Percentiles rank a stretch among this genome's conserved stretches.
These are phyloP conservation scores for Heterodera filipjevi DNA, from an alignment of 2,888 invertebrate species.

Conservation along the genomic window DNA sequence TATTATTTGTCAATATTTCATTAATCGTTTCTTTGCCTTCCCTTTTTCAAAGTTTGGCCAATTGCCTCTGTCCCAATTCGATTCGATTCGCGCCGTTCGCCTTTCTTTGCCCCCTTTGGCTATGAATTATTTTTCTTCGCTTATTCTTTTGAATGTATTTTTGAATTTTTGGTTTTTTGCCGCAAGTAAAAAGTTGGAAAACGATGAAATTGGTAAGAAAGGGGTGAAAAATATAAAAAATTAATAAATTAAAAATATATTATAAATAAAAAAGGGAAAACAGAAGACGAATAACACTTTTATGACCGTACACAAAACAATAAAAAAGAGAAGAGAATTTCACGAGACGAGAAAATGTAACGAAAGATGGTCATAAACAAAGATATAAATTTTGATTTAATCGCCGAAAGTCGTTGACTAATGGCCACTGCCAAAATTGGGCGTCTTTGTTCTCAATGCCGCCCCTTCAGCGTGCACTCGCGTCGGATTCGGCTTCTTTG, in stretches of 20 bases:
- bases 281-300: background rate
- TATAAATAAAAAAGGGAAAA: too few relatives aligned
- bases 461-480: background rate
- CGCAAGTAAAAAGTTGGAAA: background rate
- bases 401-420: background rate
- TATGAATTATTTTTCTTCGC: background rate
- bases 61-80: background rate
- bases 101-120: background rate
- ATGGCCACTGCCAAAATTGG: background rate
- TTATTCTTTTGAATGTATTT: background rate
- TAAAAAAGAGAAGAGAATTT: background rate
- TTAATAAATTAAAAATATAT: constrained; percentile 1
- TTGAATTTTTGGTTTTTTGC: background rate
- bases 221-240: background rate
- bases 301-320: background rate
- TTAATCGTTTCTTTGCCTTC: too few relatives aligned
- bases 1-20: too few relatives aligned
- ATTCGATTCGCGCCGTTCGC: background rate
- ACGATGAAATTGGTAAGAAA: background rate
- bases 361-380: too few relatives aligned
- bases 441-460: background rate
- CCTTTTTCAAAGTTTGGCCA: background rate
- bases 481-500: background rate
- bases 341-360: too few relatives aligned
- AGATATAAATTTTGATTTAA: background rate